Conservation (phyloP, 2,888 invertebrate species). For the Apotomis capreana region DNA sequence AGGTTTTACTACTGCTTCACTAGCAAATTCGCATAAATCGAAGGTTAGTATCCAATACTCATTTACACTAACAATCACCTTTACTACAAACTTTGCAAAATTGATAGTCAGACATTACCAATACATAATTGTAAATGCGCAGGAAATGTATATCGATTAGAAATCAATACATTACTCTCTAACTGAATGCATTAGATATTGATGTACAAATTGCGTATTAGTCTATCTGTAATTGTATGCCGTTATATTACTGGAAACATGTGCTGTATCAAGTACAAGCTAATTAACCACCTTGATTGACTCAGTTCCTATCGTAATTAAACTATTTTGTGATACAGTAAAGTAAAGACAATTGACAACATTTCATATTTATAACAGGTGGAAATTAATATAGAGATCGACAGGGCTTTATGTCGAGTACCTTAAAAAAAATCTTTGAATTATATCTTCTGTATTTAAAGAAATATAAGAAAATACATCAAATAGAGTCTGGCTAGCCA, state of each 20-base stretch:
- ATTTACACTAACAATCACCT: conserved; percentile 6
- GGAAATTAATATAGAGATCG: too few species aligned
- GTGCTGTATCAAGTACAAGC: too few species aligned
- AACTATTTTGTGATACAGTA: too few species aligned
- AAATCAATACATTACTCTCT: conserved; percentile 31
- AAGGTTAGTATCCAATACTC: conserved; percentile 2
- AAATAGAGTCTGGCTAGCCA: too few species aligned
- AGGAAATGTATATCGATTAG: conserved; percentile 28
- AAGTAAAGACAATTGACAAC: too few species aligned
- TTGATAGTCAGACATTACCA: conserved; percentile 15
- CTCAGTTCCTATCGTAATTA: too few species aligned
- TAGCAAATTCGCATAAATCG: not conserved
- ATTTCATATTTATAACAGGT: too few species aligned
- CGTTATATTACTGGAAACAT: not conserved
- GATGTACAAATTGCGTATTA: not conserved
- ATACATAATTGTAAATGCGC: conserved; percentile 11
- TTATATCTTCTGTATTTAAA: too few species aligned
- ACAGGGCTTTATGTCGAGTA: too few species aligned
- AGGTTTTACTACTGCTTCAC: not conserved
- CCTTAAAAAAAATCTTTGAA: too few species aligned
- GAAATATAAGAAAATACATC: too few species aligned
- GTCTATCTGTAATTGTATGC: not conserved
- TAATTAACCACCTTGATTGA: too few species aligned
- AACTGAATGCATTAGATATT: conserved; percentile 11
- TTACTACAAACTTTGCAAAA: conserved; percentile 19